phyloP scores from a whole-genome alignment of 2,888 invertebrate genomes.

The Dynastes tityus region DNA sequence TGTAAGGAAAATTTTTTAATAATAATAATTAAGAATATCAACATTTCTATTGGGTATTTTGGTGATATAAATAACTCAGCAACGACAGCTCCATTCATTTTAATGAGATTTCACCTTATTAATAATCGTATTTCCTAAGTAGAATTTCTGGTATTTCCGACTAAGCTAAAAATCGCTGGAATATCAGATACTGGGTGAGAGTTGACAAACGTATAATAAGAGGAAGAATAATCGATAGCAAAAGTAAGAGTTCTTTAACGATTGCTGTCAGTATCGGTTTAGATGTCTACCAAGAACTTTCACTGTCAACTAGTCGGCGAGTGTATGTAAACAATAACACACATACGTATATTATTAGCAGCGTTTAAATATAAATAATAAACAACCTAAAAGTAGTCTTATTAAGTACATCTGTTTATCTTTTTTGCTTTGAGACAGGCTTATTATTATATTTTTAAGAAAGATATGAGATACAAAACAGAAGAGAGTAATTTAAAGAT shows the following conservation, averaged over 20 bases:
- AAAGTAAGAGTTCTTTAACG: constrained; percentile 31
- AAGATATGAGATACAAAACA: constrained; percentile 51
- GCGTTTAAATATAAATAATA: background rate
- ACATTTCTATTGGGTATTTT: too few species aligned
- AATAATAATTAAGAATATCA: too few species aligned
- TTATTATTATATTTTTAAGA: background rate
- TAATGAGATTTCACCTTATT: background rate
- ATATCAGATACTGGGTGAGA: background rate
- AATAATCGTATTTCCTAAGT: constrained; percentile 6
- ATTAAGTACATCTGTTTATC: background rate
- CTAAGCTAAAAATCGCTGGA: background rate
- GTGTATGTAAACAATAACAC: background rate
- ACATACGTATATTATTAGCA: background rate
- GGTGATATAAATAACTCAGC: too few species aligned
- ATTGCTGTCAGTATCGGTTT: constrained; percentile 9
- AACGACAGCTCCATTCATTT: too few species aligned
- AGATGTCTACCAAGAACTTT: background rate
- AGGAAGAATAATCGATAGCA: constrained; percentile 8
- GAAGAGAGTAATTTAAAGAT: constrained; percentile 46
- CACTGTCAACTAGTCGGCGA: constrained; percentile 17
- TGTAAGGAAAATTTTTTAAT: too few species aligned
- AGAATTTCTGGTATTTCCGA: background rate
- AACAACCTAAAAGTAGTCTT: background rate
- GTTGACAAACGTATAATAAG: constrained; percentile 17
- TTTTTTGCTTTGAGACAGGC: too few species aligned